Percentiles rank a stretch among this genome's conserved stretches.
Conservation (phyloP, 2,113 vertebrate genomes). For the Electrona antarctica region DNA sequence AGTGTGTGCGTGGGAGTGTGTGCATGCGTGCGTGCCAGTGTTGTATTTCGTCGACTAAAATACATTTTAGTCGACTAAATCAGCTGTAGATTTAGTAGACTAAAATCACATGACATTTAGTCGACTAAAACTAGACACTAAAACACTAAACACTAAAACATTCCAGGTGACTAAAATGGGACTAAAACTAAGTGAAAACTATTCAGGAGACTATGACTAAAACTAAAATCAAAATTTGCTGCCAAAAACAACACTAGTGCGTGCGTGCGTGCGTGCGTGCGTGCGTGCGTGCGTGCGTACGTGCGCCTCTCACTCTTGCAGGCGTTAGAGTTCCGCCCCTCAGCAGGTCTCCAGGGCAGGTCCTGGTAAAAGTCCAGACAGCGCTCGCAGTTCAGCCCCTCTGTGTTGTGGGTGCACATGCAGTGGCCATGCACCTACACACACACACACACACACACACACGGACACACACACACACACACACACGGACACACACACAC, state of each 20-base stretch:
- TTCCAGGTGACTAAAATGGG: no score
- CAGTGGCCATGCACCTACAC: slow-evolving; percentile 92
- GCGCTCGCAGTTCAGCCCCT: slow-evolving; percentile 93
- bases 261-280: not conserved
- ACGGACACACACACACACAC: not conserved
- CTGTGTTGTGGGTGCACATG: slow-evolving; percentile 94
- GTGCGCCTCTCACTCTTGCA: slow-evolving; percentile 87
- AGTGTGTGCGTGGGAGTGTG: not conserved
- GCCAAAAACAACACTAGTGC: no score
- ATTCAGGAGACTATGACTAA: no score
- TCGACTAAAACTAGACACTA: no score
- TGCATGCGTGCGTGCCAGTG: no score
- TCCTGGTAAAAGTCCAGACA: slow-evolving; percentile 93
- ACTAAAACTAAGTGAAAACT: no score
- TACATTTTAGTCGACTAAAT: no score
- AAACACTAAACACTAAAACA: no score
- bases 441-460: slow-evolving; percentile 16
- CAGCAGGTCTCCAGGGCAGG: slow-evolving; percentile 91
- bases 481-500: slow-evolving; percentile 12
- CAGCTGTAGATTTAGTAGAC: no score
- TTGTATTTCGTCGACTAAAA: no score
- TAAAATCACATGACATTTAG: no score
- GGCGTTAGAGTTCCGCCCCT: slow-evolving; percentile 89
- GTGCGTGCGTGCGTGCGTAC: not conserved
- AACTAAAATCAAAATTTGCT: no score